Evolutionary conservation across 2,888 invertebrate species (phyloP), one percentile per base, ranked within the genome.

Genomic region (Xanthia togata): DNA sequence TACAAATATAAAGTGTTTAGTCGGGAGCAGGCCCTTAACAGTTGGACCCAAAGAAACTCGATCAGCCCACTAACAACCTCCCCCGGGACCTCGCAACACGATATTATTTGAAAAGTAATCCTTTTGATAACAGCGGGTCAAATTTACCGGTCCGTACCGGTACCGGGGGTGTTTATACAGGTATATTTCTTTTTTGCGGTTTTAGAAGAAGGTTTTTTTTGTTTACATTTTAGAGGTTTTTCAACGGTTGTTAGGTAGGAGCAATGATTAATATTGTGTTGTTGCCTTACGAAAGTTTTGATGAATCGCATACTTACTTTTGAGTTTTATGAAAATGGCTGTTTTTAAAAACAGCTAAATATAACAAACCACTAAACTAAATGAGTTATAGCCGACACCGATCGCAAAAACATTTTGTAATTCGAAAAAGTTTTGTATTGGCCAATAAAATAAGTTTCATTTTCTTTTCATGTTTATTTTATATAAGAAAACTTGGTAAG

Each of bases 101-200:
- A 87, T 87, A 87, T 85, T 87, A 85, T 88, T 83, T 80, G 80
- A 79, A 85, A 85, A 82, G 78, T 81, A 88, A 88, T 87, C 85
- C 83, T 85, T 87, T 88, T 85, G 79, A 84, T 78, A 86, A 71
- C 74, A 77, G 70, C 41, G 65, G 71, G 38, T 63, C 41, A 74
- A 68, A 50, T 78, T 76, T 79, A 71, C 69, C 60, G 63, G n/a
- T n/a, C n/a, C n/a, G 63, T 60, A 60, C 31, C 31, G 26, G 63
- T 50, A 53, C 50, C 44, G 50, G 3, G 50, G 55, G 63, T 69
- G 72, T 81, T 81, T 72, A 9, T 63, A 62, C 9, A 55, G 57
- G 60, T 71, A 57, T 53, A 53, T n/a, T 44, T 69, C 12, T 50
- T 26, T 35, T 4, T 38, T 23, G 12, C 20, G 38, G n/a, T 35